Conservation (phyloP, 2,797 vertebrate species). For the Mus minutoides region DNA sequence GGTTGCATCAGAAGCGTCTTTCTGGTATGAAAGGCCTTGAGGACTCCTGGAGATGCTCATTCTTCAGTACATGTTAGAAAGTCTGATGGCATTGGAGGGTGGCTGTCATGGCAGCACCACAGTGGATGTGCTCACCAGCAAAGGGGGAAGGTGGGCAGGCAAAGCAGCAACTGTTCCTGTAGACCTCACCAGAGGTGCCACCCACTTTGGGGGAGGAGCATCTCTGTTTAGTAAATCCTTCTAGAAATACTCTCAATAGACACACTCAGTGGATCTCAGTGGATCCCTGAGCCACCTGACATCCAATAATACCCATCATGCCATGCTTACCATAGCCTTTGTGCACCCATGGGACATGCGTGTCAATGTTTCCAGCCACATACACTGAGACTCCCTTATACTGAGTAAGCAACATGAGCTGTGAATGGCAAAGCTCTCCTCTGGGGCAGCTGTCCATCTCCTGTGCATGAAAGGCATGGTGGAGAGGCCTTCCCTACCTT, state of each 20-base stretch:
- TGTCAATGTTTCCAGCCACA: constrained; percentile 44
- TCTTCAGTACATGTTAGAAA: background rate
- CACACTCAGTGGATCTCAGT: background rate
- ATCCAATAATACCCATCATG: background rate
- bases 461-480: background rate
- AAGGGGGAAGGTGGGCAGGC: background rate
- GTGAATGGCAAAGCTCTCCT: constrained; percentile 76
- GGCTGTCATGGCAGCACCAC: background rate
- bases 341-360: background rate
- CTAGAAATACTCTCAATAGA: background rate
- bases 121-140: background rate
- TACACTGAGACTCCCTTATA: constrained; percentile 47
- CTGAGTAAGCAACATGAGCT: constrained; percentile 36
- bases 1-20: background rate
- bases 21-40: background rate
- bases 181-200: background rate
- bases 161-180: background rate
- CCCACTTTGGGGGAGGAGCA: background rate
- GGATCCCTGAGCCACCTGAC: background rate
- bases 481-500: constrained; percentile 59
- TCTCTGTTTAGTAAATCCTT: background rate
- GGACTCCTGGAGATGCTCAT: background rate
- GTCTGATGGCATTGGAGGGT: background rate
- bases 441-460: constrained; percentile 73
- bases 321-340: constrained; percentile 58